Base-by-base conservation (phyloP, 2,888 invertebrate genomes). In the Physocephala rufipes region DNA sequence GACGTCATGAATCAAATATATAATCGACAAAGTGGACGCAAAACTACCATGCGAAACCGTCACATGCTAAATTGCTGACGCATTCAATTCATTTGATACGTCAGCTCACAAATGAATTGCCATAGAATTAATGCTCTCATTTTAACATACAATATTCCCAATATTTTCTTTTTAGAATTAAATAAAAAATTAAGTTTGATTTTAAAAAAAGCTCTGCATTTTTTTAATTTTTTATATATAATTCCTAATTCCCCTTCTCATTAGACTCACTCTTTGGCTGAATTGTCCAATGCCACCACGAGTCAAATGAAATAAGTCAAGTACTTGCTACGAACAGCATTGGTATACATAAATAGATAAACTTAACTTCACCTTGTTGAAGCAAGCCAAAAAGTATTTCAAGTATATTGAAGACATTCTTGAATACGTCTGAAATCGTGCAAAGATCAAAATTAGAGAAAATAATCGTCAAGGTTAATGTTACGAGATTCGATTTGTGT, bases 271-370 rank as follows among this genome's bases (percentile, higher is more conserved):
- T 16, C 15, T 19, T 67, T 61, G 67, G 67, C 59, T 59, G 49
- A 59, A 21, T 26, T 59, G 59, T 59, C 53, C 59, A 67, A 67
- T 67, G 61, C 59, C 59, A 43, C 15, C 61, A 47, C 45, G 36
- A 49, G 47, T 67, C 49, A 43, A 67, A 45, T 58, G 24, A 59
- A 59, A 67, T 49, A 30, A 67, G 30, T 59, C 49, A 47, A 67
- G 43, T 13, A 59, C 59, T 59, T 21, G 28, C 45, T 2, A 24
- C 59, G 28, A 47, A 15, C 47, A 59, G 19, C 53, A 66, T 55
- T 66, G 55, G 43, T 66, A 36, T 43, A 66, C 45, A 63, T 63
- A 45, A 43, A 66, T 55, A 30, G 53, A 43, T 55, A 36, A 66
- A 55, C 30, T 53, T 4, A 65, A 65, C 65, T 65, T 51, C 49